Percentiles rank a stretch among this genome's conserved stretches.
Evolutionary conservation across 2,888 invertebrate genomes (phyloP).

Genomic region (Dorcus hopei): DNA sequence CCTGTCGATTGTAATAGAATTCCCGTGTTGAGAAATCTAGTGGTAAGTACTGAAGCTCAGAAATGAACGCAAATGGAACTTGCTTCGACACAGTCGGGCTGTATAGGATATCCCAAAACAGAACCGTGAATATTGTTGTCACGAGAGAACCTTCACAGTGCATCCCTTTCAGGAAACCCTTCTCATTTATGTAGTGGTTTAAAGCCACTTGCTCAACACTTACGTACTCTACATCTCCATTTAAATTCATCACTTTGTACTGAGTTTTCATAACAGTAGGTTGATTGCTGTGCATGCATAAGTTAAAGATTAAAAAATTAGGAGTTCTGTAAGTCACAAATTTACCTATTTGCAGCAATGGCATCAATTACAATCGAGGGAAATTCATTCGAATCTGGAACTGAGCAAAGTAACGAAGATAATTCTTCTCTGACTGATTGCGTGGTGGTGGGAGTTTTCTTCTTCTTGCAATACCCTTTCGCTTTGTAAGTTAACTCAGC

Average conservation of each 20-base stretch:
- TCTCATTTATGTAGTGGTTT: slow-evolving; percentile 49
- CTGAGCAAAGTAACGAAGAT: slow-evolving; percentile 16
- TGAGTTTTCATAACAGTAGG: not conserved
- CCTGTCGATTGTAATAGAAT: slow-evolving; percentile 66
- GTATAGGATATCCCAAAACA: slow-evolving; percentile 81
- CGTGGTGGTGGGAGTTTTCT: not conserved
- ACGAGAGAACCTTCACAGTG: slow-evolving; percentile 43
- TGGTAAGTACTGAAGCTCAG: slow-evolving; percentile 65
- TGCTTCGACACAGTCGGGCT: slow-evolving; percentile 37
- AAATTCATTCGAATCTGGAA: slow-evolving; percentile 22
- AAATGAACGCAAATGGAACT: slow-evolving; percentile 60
- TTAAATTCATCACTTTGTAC: slow-evolving; percentile 6
- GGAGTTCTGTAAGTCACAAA: not conserved
- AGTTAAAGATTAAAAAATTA: not conserved
- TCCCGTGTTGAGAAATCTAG: slow-evolving; percentile 64
- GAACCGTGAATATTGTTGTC: slow-evolving; percentile 33
- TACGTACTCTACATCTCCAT: slow-evolving; percentile 8
- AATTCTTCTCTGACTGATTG: slow-evolving; percentile 19
- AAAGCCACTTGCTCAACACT: slow-evolving; percentile 58
- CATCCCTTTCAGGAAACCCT: slow-evolving; percentile 52
- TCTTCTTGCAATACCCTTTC: slow-evolving; percentile 19
- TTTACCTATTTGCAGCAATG: no score
- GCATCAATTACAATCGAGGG: slow-evolving; percentile 27
- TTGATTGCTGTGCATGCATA: not conserved
- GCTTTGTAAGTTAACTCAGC: slow-evolving; percentile 30